Conservation (phyloP, 2,888 invertebrate species). For the Neoitamus cyanurus region DNA sequence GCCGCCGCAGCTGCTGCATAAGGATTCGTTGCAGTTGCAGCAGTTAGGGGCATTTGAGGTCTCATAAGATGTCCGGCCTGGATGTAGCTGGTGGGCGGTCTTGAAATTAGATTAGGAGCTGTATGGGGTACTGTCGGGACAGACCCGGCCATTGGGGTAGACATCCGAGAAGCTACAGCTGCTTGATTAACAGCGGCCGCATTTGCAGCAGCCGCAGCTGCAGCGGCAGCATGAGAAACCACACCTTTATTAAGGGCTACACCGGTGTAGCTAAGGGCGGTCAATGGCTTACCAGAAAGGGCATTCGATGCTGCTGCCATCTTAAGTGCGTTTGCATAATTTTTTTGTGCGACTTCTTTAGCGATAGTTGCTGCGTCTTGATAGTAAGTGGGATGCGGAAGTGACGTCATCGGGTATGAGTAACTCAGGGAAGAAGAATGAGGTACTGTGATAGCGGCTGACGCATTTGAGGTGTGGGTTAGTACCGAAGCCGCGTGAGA, state of each 20-base stretch:
- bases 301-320: constrained; percentile 68
- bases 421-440: constrained; percentile 52
- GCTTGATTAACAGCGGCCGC: constrained; percentile 55
- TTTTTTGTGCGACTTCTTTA: constrained; percentile 86
- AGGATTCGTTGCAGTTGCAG: constrained; percentile 57
- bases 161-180: constrained; percentile 51
- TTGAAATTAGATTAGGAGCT: constrained; percentile 24
- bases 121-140: constrained; percentile 28
- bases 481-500: constrained; percentile 49
- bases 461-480: constrained; percentile 45
- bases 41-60: constrained; percentile 54
- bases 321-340: constrained; percentile 81
- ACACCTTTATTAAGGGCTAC: constrained; percentile 74
- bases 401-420: constrained; percentile 39
- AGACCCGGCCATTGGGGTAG: neutral
- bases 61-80: constrained; percentile 49
- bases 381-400: constrained; percentile 56
- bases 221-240: constrained; percentile 54
- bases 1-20: constrained; percentile 54
- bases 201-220: constrained; percentile 55
- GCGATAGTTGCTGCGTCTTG: constrained; percentile 76
- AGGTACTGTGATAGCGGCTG: constrained; percentile 54
- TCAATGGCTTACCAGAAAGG: constrained; percentile 68
- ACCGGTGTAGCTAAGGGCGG: constrained; percentile 76
- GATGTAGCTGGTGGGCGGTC: constrained; percentile 36